Evolutionary conservation across 1,140 invertebrate species (phyloP).

Genomic region (Nebria ingens): DNA sequence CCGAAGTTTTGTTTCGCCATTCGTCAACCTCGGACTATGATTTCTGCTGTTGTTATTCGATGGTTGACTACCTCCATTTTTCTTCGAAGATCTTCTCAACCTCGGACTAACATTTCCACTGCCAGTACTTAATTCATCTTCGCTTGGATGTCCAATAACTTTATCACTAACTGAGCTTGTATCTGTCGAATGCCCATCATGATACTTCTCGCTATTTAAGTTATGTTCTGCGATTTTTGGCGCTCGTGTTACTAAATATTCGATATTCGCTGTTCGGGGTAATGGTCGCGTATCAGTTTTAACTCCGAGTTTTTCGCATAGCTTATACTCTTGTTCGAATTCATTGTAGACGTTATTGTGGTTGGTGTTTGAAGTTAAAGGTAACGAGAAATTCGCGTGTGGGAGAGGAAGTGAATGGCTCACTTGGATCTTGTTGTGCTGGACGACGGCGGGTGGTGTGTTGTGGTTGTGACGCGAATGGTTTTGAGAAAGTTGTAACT

Average conservation of each 20-base stretch:
- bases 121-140: constrained; percentile 45
- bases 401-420: constrained; percentile 36
- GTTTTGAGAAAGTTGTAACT: background rate
- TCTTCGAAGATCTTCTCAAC: constrained; percentile 34
- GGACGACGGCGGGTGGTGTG: constrained; percentile 21
- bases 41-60: constrained; percentile 44
- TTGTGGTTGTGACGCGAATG: constrained; percentile 27
- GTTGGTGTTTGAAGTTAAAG: constrained; percentile 27
- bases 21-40: constrained; percentile 47
- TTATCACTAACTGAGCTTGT: constrained; percentile 37
- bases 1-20: constrained; percentile 39
- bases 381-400: constrained; percentile 32
- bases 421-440: constrained; percentile 34
- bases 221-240: constrained; percentile 18
- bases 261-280: constrained; percentile 19
- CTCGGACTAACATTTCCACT: constrained; percentile 44
- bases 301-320: constrained; percentile 34
- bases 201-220: constrained; percentile 22
- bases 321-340: constrained; percentile 24
- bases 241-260: constrained; percentile 20
- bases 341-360: constrained; percentile 17
- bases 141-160: constrained; percentile 33
- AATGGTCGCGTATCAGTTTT: constrained; percentile 33
- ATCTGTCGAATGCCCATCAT: constrained; percentile 46
- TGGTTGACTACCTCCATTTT: constrained; percentile 31